Base-by-base conservation (phyloP, 2,113 vertebrate genomes). In the Lanius ludovicianus region DNA sequence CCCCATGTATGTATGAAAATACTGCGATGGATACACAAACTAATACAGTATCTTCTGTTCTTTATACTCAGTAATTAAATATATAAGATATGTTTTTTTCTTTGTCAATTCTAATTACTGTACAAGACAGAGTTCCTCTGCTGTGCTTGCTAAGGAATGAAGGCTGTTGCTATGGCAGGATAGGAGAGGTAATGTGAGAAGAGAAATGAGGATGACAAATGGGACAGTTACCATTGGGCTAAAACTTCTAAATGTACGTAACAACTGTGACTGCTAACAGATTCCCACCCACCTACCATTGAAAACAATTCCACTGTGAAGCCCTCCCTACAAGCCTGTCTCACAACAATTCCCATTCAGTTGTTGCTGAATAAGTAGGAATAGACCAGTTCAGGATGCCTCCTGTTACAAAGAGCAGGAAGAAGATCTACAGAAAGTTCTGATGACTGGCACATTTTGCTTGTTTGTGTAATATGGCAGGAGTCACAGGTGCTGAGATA, bases 251-350 rank as follows among this genome's bases (percentile, higher is more conserved):
- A 49, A 71, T 14, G 2, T 39, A 22, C 0, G 0, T 27, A 69
- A 19, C 4, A 35, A 44, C 8, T 31, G n/a, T 62, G 23, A 55
- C 18, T 50, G 39, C 27, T 79, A 57, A 56, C 4, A 50, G 25
- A 35, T 52, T 68, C 12, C 39, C 22, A 70, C 3, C 1, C 21
- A 59, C 10, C 10, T 11, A 49, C 13, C 10, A 13, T 2, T n/a
- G 44, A n/a, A 63, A 80, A 59, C 4, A 55, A 5, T 17, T 47
- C 25, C 13, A 11, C 15, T 42, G 8, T 33, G 23, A 86, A 62
- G 31, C 0, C 1, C 7, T 59, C 5, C 6, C 33, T 47, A 25
- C 33, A n/a, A 63, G 25, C 1, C 9, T 33, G 59, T 70, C 16
- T 56, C 31, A 35, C 20, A 67, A 42, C 4, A 57, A 5, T 20